These are phyloP conservation scores for Petrocephalus zakoni DNA, from an alignment of 2,113 vertebrate genomes.

Conservation along the genomic window DNA sequence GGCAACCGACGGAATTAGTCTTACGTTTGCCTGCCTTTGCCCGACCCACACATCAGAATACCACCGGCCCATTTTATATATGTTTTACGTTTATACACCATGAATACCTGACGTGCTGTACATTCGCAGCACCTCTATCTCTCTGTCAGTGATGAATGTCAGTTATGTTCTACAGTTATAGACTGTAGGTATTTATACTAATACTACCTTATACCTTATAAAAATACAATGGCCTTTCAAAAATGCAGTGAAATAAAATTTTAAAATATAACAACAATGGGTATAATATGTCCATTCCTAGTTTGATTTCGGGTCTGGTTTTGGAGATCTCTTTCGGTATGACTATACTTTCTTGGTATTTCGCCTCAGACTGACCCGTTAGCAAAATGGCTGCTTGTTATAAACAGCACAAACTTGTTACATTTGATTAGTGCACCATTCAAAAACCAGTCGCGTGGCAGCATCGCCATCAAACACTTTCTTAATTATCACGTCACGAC, in stretches of 20 bases:
- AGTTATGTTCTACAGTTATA: background rate
- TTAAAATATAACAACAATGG: background rate
- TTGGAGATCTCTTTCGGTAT: background rate
- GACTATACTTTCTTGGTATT: background rate
- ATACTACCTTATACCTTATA: conserved; percentile 31
- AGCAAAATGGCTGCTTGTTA: background rate
- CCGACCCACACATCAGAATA: background rate
- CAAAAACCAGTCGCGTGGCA: background rate
- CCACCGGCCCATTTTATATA: background rate
- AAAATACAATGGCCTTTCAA: background rate
- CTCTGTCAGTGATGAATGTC: background rate
- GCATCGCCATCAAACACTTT: background rate
- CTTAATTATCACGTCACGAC: background rate
- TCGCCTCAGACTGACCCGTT: background rate
- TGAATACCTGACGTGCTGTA: background rate
- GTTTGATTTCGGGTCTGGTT: background rate
- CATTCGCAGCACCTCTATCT: background rate
- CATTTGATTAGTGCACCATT: background rate
- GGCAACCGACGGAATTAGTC: background rate
- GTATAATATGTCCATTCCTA: too few species aligned
- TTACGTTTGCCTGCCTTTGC: background rate
- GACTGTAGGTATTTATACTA: background rate
- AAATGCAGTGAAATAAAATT: background rate
- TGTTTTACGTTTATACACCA: background rate
- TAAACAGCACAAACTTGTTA: background rate